phyloP scores from a whole-genome alignment of 2,797 vertebrate species.

The Ambastaia sidthimunki region DNA sequence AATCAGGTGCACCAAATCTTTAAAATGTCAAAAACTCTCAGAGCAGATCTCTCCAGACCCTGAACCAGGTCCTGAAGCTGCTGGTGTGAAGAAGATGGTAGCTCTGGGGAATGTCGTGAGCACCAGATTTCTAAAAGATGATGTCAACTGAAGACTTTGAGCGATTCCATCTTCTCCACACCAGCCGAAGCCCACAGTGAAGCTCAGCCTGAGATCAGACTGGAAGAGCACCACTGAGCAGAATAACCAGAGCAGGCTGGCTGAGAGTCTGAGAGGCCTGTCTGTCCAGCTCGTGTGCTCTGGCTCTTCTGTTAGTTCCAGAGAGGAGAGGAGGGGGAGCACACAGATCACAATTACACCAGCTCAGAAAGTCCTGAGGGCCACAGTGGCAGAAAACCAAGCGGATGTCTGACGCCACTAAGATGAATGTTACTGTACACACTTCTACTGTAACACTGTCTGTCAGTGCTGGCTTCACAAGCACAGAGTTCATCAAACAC shows the following conservation, averaged over 20 bases:
- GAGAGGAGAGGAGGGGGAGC: slow-evolving; percentile 70
- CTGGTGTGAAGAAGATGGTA: slow-evolving; percentile 53
- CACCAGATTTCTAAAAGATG: slow-evolving; percentile 70
- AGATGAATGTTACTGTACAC: slow-evolving; percentile 71
- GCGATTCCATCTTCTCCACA: slow-evolving; percentile 59
- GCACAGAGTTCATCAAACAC: slow-evolving; percentile 30
- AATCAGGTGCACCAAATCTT: slow-evolving; percentile 49
- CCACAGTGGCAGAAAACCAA: slow-evolving; percentile 37
- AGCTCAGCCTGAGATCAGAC: slow-evolving; percentile 71
- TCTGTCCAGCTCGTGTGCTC: slow-evolving; percentile 74
- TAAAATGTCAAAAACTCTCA: slow-evolving; percentile 20
- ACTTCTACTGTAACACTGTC: slow-evolving; percentile 61
- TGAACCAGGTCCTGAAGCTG: neutral
- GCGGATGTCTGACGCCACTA: slow-evolving; percentile 73
- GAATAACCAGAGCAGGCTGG: slow-evolving; percentile 76
- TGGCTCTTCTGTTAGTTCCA: slow-evolving; percentile 73
- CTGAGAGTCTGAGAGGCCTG: slow-evolving; percentile 76
- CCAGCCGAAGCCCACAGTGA: slow-evolving; percentile 61
- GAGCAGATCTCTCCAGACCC: neutral
- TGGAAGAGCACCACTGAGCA: slow-evolving; percentile 79
- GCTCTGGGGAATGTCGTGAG: slow-evolving; percentile 60
- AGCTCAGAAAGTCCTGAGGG: slow-evolving; percentile 76
- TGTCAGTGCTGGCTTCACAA: slow-evolving; percentile 47
- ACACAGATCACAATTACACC: slow-evolving; percentile 79
- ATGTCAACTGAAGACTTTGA: slow-evolving; percentile 59